Conservation (phyloP, 1,140 invertebrate species). For the Philopotamus ludificatus region DNA sequence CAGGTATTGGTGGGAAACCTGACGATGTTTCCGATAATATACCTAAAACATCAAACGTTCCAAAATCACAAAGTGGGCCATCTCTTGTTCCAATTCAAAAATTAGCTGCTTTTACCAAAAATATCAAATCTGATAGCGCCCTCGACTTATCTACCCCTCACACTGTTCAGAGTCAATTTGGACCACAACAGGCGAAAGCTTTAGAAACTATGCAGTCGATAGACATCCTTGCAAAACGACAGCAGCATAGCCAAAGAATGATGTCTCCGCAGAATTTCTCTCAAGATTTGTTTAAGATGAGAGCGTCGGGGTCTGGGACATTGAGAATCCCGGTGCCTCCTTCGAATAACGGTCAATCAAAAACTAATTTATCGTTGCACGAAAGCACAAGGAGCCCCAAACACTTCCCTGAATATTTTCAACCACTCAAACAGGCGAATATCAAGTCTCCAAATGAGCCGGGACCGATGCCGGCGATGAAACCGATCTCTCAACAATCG, state of each 20-base stretch:
- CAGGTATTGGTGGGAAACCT: slow-evolving; percentile 46
- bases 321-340: slow-evolving; percentile 30
- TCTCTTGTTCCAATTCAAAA: slow-evolving; percentile 27
- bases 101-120: slow-evolving; percentile 28
- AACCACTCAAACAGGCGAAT: slow-evolving; percentile 18
- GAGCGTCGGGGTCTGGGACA: slow-evolving; percentile 16
- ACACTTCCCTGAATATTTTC: slow-evolving; percentile 37
- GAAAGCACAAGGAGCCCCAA: slow-evolving; percentile 31
- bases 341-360: not conserved
- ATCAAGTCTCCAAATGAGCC: slow-evolving; percentile 13
- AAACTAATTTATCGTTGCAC: not conserved
- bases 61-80: slow-evolving; percentile 9
- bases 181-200: slow-evolving; percentile 51
- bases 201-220: slow-evolving; percentile 57
- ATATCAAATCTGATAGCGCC: slow-evolving; percentile 48
- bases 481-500: slow-evolving; percentile 18
- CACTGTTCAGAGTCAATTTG: slow-evolving; percentile 50
- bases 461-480: slow-evolving; percentile 6
- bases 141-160: slow-evolving; percentile 54
- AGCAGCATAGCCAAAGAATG: slow-evolving; percentile 43
- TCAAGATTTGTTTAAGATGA: slow-evolving; percentile 34
- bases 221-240: slow-evolving; percentile 54
- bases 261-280: slow-evolving; percentile 32
- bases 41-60: not conserved
- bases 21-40: slow-evolving; percentile 7